phyloP scores from a whole-genome alignment of 2,113 vertebrate species.

The Bettongia penicillata region DNA sequence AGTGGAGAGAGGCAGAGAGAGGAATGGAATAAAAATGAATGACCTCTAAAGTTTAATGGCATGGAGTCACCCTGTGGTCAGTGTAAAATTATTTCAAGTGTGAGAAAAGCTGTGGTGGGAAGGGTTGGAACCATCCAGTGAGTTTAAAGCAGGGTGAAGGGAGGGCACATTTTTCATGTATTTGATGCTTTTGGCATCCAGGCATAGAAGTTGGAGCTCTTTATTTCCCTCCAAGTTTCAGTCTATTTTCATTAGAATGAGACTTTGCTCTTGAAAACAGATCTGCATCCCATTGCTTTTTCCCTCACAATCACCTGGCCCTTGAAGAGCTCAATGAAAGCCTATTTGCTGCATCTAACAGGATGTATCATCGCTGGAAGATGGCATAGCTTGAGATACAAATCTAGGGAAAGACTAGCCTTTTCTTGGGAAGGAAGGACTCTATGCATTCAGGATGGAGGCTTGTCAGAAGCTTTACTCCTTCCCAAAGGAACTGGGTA shows the following conservation, averaged over 20 bases:
- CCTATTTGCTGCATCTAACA: neutral
- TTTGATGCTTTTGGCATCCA: neutral
- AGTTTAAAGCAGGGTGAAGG: neutral
- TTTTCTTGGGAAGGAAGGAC: no score
- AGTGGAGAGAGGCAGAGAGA: neutral
- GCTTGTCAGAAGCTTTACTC: neutral
- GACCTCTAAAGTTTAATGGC: neutral
- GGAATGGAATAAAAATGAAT: conserved; percentile 16
- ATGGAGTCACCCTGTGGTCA: neutral
- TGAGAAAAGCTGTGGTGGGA: neutral
- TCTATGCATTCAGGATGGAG: neutral
- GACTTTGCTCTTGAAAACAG: neutral
- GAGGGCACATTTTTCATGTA: neutral
- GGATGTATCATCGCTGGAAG: neutral
- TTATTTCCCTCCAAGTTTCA: neutral
- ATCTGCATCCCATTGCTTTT: neutral
- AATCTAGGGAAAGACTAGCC: neutral
- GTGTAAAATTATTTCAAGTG: neutral
- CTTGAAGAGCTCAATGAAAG: neutral
- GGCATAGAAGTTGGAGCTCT: neutral
- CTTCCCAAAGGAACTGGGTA: neutral
- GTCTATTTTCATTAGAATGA: neutral
- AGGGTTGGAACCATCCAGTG: neutral
- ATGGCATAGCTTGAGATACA: neutral
- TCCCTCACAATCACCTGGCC: neutral